These are phyloP conservation scores for Felis chaus DNA, from an alignment of 2,113 vertebrate genomes.

Conservation along the genomic window DNA sequence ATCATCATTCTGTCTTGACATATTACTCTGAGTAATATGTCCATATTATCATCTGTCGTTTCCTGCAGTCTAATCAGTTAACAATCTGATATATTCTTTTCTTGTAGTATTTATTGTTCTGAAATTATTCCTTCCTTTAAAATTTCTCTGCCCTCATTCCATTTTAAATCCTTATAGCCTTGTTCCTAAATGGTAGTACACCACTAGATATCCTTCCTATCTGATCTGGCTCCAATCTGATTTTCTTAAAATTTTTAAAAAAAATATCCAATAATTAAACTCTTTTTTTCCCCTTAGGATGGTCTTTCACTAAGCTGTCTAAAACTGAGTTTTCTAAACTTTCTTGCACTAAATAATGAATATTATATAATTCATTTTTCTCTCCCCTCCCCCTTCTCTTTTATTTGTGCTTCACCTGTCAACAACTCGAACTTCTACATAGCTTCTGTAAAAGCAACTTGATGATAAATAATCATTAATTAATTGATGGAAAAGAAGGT, in stretches of 20 bases:
- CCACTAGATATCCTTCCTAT: not conserved
- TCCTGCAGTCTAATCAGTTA: not conserved
- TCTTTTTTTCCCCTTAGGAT: not conserved
- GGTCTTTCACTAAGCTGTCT: not conserved
- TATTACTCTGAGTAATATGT: not conserved
- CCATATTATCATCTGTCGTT: not conserved
- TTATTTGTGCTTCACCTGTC: not conserved
- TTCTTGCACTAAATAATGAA: not conserved
- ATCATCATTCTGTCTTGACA: not conserved
- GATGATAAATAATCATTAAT: not conserved
- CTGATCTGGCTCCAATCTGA: not conserved
- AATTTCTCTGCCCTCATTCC: not conserved
- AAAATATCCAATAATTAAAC: not conserved
- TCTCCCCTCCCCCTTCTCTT: not conserved
- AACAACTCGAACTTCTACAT: not conserved
- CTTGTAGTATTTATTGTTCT: not conserved
- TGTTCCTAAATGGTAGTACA: not conserved
- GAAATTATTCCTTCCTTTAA: conserved; percentile 1
- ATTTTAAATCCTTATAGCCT: not conserved
- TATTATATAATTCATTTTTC: not conserved
- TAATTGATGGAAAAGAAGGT: not conserved
- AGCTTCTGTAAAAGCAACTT: not conserved
- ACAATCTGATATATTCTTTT: not conserved
- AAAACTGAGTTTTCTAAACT: not conserved
- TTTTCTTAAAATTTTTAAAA: not conserved